These are phyloP conservation scores for Mormyrus proboscirostris DNA, from an alignment of 2,797 vertebrate genomes.

Conservation along the genomic window DNA sequence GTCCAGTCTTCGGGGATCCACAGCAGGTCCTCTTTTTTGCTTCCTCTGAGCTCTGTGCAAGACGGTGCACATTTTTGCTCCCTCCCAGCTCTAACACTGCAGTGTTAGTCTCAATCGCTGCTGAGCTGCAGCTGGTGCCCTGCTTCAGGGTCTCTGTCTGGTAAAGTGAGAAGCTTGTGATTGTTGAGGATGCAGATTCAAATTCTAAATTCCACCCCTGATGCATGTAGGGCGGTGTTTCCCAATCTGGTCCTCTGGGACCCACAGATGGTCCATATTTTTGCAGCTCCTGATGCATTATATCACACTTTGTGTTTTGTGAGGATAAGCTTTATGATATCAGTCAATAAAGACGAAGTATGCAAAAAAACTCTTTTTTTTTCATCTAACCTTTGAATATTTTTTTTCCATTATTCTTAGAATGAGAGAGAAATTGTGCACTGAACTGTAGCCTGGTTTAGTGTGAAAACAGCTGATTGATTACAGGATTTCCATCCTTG, in stretches of 20 bases:
- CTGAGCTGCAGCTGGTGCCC: not conserved
- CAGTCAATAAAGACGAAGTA: not conserved
- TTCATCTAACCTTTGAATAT: not conserved
- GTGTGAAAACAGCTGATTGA: not conserved
- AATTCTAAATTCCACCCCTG: not conserved
- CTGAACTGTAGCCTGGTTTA: not conserved
- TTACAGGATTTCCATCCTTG: not conserved
- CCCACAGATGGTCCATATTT: not conserved
- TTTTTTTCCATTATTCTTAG: not conserved
- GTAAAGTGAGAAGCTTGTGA: not conserved
- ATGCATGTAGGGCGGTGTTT: not conserved
- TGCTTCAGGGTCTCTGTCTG: not conserved
- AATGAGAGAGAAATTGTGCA: not conserved
- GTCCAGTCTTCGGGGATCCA: not conserved
- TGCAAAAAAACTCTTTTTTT: not conserved
- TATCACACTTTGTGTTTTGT: not conserved
- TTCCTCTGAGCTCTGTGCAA: not conserved
- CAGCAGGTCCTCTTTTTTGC: not conserved
- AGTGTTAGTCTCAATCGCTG: not conserved
- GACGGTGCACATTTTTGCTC: not conserved
- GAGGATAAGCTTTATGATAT: not conserved
- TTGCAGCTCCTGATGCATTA: not conserved
- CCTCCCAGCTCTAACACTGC: not conserved
- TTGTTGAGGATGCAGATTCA: not conserved
- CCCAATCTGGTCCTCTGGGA: not conserved